Conservation (phyloP, 2,888 invertebrate species). For the Nysson spinosus region DNA sequence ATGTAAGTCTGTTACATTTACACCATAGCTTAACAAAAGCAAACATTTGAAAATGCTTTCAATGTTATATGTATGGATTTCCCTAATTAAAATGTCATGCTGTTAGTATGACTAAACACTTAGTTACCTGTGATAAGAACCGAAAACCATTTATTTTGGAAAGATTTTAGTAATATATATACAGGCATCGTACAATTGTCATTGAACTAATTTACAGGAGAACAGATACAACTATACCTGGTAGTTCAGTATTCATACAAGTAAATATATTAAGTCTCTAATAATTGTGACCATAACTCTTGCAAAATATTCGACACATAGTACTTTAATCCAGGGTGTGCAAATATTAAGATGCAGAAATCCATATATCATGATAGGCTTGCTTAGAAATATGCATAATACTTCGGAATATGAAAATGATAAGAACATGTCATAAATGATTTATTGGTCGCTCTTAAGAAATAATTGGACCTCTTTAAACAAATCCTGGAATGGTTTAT, state of each 20-base stretch:
- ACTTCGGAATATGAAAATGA: neutral
- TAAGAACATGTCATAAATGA: neutral
- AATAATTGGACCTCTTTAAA: slow-evolving; percentile 51
- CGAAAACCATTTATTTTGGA: slow-evolving; percentile 51
- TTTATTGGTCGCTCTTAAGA: slow-evolving; percentile 45
- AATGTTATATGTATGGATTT: slow-evolving; percentile 1
- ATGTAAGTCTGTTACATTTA: too few relatives aligned
- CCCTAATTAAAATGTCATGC: slow-evolving; percentile 71
- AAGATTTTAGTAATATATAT: slow-evolving; percentile 60
- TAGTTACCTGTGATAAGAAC: slow-evolving; percentile 45
- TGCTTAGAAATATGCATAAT: neutral
- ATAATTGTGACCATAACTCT: slow-evolving; percentile 27
- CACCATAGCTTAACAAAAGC: too few relatives aligned
- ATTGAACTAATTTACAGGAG: slow-evolving; percentile 51
- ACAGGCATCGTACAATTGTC: slow-evolving; percentile 68
- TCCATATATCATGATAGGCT: slow-evolving; percentile 2
- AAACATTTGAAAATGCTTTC: slow-evolving; percentile 7
- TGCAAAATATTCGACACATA: slow-evolving; percentile 34
- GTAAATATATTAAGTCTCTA: slow-evolving; percentile 18
- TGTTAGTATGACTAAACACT: slow-evolving; percentile 68
- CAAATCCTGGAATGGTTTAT: slow-evolving; percentile 21
- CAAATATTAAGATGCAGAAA: slow-evolving; percentile 12
- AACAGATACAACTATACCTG: slow-evolving; percentile 41
- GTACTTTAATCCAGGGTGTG: slow-evolving; percentile 39
- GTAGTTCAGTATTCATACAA: slow-evolving; percentile 16